Evolutionary conservation across 64 coral and sea anemone genomes (phyloP).

Genomic region (Acropora yongei): DNA sequence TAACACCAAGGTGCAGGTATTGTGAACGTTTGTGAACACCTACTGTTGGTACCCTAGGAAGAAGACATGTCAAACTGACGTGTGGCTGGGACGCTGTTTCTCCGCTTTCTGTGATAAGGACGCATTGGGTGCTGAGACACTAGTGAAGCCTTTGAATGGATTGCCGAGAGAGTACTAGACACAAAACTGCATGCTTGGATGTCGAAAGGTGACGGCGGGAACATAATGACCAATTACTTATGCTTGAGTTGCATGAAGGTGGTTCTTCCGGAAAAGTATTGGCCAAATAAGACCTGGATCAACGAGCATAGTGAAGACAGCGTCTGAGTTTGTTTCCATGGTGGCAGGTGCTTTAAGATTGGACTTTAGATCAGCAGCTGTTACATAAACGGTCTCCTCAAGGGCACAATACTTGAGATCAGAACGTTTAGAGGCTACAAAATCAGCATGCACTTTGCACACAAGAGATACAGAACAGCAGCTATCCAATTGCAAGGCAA

Average conservation of each 20-base stretch:
- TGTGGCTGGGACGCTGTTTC: too few species aligned
- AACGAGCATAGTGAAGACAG: constrained; percentile 45
- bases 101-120: not conserved
- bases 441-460: too few species aligned
- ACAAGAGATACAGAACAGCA: not conserved
- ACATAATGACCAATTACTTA: constrained; percentile 15
- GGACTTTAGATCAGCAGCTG: constrained; percentile 12
- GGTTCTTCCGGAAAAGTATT: constrained; percentile 52
- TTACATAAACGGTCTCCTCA: constrained; percentile 11
- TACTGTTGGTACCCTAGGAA: not conserved
- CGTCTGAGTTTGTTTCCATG: constrained; percentile 14
- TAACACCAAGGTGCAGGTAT: constrained; percentile 8
- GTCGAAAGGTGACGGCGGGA: constrained; percentile 5
- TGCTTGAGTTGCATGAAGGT: constrained; percentile 36
- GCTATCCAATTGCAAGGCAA: too few species aligned
- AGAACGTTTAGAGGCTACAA: too few species aligned
- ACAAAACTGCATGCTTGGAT: not conserved
- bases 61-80: not conserved
- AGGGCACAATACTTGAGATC: not conserved
- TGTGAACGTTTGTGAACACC: not conserved
- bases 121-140: too few species aligned
- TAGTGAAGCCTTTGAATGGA: not conserved
- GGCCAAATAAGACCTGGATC: constrained; percentile 50
- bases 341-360: not conserved
- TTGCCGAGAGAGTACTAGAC: not conserved